These are phyloP conservation scores for Henricia sp. DNA, from an alignment of 53 echinoderm and acorn worm genomes.

Conservation along the genomic window DNA sequence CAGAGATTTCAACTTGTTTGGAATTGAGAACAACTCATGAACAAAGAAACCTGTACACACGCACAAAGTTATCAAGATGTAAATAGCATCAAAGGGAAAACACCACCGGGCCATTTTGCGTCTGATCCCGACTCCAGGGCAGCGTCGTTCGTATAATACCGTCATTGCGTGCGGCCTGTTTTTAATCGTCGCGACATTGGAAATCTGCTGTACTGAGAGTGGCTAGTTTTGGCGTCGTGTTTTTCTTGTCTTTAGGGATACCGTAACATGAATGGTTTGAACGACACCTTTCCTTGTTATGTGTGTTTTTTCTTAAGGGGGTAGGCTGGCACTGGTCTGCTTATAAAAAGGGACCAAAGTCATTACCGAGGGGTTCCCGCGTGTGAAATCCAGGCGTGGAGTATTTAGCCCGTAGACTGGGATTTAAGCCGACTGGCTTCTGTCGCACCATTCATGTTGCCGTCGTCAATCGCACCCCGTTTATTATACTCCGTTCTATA, in stretches of 20 bases:
- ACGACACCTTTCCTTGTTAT: background rate
- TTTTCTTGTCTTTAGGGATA: constrained; percentile 52
- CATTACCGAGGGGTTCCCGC: background rate
- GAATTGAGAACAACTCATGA: constrained; percentile 1
- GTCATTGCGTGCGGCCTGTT: background rate
- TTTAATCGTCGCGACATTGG: background rate
- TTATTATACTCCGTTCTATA: background rate
- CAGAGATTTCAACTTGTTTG: background rate
- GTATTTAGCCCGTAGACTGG: background rate
- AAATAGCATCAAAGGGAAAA: constrained; percentile 10
- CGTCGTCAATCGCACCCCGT: background rate
- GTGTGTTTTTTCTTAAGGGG: background rate
- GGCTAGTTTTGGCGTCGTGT: background rate
- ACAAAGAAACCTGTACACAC: constrained; percentile 13
- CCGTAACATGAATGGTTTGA: background rate
- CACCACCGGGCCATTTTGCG: background rate
- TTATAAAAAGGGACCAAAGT: constrained; percentile 1
- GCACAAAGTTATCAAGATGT: constrained; percentile 15
- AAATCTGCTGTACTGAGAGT: background rate
- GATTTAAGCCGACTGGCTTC: constrained; percentile 11
- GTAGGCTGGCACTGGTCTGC: background rate
- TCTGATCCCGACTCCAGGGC: constrained; percentile 36
- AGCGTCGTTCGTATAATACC: constrained; percentile 6
- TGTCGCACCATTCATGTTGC: background rate
- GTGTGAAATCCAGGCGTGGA: no score